Evolutionary conservation across 1,140 invertebrate species (phyloP).

Genomic region (Cataglyphis hispanica): DNA sequence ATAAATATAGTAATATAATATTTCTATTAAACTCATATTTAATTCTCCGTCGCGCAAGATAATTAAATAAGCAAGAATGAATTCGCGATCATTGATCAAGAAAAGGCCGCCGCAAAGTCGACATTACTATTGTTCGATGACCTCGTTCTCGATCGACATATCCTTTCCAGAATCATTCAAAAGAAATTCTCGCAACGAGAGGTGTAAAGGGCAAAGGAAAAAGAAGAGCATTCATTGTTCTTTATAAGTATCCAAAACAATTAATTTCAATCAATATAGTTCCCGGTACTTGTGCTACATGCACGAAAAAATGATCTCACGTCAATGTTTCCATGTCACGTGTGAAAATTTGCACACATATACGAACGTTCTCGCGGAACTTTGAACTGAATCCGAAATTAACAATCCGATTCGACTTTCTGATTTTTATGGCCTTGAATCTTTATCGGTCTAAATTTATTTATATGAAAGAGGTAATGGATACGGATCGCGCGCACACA

Average conservation of each 20-base stretch:
- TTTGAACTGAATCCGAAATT: neutral
- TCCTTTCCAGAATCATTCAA: conserved; percentile 45
- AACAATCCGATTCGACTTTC: neutral
- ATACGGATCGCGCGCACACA: neutral
- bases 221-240: neutral
- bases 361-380: neutral
- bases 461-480: conserved; percentile 37
- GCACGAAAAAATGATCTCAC: neutral
- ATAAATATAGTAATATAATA: no score
- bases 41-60: neutral
- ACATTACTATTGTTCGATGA: conserved; percentile 52
- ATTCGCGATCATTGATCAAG: conserved; percentile 39
- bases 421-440: neutral
- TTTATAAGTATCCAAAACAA: neutral
- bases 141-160: conserved; percentile 64
- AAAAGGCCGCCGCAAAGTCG: neutral
- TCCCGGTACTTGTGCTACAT: neutral
- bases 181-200: neutral
- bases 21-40: neutral
- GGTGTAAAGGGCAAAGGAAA: neutral
- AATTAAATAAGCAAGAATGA: neutral
- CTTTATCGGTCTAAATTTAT: conserved; percentile 25
- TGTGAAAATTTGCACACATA: no score
- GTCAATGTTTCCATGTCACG: neutral
- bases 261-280: neutral